Evolutionary conservation across 1,140 invertebrate species (phyloP).

Genomic region (Dendroctonus ponderosae): DNA sequence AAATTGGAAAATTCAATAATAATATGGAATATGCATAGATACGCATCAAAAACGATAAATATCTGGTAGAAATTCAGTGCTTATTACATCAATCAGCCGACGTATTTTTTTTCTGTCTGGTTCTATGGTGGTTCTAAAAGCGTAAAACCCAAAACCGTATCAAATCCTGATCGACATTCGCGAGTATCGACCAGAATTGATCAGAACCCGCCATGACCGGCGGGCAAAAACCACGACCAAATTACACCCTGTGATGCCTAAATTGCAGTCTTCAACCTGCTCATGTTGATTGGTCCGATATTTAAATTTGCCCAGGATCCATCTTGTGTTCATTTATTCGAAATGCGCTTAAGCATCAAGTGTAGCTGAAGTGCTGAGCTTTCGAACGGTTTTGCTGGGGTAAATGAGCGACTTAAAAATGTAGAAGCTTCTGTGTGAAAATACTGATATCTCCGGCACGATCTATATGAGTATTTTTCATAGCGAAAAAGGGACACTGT

Average conservation of each 20-base stretch:
- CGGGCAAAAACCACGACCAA: conserved; percentile 23
- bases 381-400: not conserved
- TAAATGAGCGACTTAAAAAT: conserved; percentile 21
- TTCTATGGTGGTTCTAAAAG: conserved; percentile 5
- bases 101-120: conserved; percentile 15
- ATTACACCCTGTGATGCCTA: conserved; percentile 24
- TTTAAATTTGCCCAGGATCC: conserved; percentile 24
- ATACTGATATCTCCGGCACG: conserved; percentile 23
- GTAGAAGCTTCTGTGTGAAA: conserved; percentile 17
- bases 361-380: not conserved
- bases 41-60: not conserved
- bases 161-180: conserved; percentile 30
- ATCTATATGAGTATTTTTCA: conserved; percentile 27
- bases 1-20: no score
- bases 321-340: conserved; percentile 7
- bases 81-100: conserved; percentile 9
- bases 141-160: conserved; percentile 24
- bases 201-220: conserved; percentile 16
- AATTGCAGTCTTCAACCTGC: conserved; percentile 12
- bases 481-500: conserved; percentile 20
- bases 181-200: conserved; percentile 25
- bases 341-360: not conserved
- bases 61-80: not conserved
- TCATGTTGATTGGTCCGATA: conserved; percentile 23
- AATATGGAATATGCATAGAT: no score